Percentiles rank a stretch among this genome's conserved stretches.
Evolutionary conservation across 2,888 invertebrate species (phyloP).

Genomic region (Osmoderma eremita): DNA sequence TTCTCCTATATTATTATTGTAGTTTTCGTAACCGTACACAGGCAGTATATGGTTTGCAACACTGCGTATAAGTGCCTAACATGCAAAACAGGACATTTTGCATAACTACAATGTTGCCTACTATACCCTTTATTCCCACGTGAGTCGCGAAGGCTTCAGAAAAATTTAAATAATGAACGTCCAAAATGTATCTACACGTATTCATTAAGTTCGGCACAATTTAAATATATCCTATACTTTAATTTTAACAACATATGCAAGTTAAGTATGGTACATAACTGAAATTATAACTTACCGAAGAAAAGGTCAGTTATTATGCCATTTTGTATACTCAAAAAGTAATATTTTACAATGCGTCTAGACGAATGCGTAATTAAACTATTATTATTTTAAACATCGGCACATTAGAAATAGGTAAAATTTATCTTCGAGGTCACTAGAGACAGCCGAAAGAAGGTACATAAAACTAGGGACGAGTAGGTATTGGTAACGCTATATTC

Average conservation of each 20-base stretch:
- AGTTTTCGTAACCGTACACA: too few species aligned
- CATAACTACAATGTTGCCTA: constrained; percentile 25
- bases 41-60: background rate
- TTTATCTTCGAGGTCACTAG: constrained; percentile 7
- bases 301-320: constrained; percentile 50
- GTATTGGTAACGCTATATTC: constrained; percentile 20
- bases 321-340: constrained; percentile 52
- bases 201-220: constrained; percentile 39
- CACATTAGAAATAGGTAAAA: constrained; percentile 44
- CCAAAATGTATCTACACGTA: constrained; percentile 23
- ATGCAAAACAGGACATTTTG: constrained; percentile 27
- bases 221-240: constrained; percentile 45
- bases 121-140: constrained; percentile 29
- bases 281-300: constrained; percentile 46
- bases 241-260: constrained; percentile 41
- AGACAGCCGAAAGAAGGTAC: background rate
- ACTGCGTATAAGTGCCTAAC: background rate
- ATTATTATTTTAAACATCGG: constrained; percentile 44
- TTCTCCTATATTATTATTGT: too few species aligned
- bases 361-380: constrained; percentile 48
- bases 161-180: constrained; percentile 38
- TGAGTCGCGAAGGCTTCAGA: constrained; percentile 11
- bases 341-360: constrained; percentile 53
- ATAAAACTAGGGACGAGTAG: background rate
- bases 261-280: constrained; percentile 42